A percentile compares a stretch with the other conserved stretches of the same genome.
Evolutionary conservation across 2,888 invertebrate species (phyloP).

Genomic region (Diadegma fenestrale): DNA sequence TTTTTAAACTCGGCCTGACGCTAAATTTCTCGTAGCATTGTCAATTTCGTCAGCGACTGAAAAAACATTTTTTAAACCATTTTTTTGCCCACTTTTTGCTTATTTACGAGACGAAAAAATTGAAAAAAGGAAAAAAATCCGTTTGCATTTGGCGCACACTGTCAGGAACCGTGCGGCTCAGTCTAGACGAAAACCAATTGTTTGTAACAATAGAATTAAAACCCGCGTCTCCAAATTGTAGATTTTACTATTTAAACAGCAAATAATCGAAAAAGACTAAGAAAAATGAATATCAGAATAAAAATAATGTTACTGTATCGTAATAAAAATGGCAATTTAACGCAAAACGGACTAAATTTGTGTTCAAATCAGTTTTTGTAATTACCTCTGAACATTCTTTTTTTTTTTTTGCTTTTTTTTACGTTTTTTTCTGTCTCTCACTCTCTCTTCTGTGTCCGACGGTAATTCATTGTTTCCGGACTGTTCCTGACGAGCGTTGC

Average conservation of each 20-base stretch:
- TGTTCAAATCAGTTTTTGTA: constrained; percentile 81
- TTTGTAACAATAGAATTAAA: constrained; percentile 50
- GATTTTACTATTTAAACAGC: constrained; percentile 71
- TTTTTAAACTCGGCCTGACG: background rate
- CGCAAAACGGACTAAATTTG: constrained; percentile 80
- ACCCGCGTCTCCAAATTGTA: constrained; percentile 69
- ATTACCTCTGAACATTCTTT: constrained; percentile 76
- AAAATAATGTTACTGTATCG: constrained; percentile 80
- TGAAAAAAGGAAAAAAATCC: background rate
- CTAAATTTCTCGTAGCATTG: background rate
- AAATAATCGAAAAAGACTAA: constrained; percentile 52
- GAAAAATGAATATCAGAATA: constrained; percentile 57
- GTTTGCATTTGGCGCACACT: constrained; percentile 58
- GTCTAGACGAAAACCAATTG: constrained; percentile 60
- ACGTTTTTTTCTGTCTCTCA: constrained; percentile 29
- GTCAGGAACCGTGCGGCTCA: constrained; percentile 81
- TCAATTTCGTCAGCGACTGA: background rate
- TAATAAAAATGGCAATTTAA: constrained; percentile 83
- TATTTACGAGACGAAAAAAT: too few species aligned
- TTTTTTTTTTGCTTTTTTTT: constrained; percentile 54
- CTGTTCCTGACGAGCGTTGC: constrained; percentile 77
- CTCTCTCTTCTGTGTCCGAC: background rate
- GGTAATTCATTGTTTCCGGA: constrained; percentile 74
- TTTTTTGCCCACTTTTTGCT: background rate
- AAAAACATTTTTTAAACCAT: background rate